These are phyloP conservation scores for Augochlora pura DNA, from an alignment of 1,140 invertebrate species.

Conservation along the genomic window DNA sequence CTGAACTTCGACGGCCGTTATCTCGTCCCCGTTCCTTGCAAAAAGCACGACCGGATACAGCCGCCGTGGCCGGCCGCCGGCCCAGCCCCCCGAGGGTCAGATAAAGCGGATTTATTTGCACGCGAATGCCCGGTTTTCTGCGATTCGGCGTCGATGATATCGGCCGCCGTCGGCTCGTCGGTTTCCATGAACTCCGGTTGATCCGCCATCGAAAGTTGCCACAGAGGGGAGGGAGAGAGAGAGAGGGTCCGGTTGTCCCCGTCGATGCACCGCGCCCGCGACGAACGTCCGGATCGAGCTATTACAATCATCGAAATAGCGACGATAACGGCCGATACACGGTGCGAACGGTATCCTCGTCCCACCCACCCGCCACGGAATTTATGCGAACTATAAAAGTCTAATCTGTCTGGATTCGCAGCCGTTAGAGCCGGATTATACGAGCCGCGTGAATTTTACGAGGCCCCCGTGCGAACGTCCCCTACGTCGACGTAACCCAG, in stretches of 20 bases:
- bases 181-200: slow-evolving; percentile 29
- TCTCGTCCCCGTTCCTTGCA: background rate
- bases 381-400: slow-evolving; percentile 47
- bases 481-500: background rate
- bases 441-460: slow-evolving; percentile 32
- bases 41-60: slow-evolving; percentile 19
- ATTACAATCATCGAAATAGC: slow-evolving; percentile 44
- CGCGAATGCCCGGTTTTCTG: slow-evolving; percentile 36
- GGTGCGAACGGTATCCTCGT: background rate
- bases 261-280: slow-evolving; percentile 10
- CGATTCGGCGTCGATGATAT: slow-evolving; percentile 2
- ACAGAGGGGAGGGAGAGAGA: background rate
- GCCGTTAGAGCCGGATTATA: slow-evolving; percentile 36
- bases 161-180: background rate
- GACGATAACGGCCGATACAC: slow-evolving; percentile 24
- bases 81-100: no score
- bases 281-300: slow-evolving; percentile 2
- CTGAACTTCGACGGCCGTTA: background rate
- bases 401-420: slow-evolving; percentile 41
- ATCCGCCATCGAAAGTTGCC: slow-evolving; percentile 22
- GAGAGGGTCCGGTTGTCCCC: background rate
- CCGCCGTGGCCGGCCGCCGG: background rate
- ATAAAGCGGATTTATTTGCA: slow-evolving; percentile 52
- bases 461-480: background rate
- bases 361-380: background rate